Conservation (phyloP, 92 coral and sea anemone genomes). For the Actinernus sp. region DNA sequence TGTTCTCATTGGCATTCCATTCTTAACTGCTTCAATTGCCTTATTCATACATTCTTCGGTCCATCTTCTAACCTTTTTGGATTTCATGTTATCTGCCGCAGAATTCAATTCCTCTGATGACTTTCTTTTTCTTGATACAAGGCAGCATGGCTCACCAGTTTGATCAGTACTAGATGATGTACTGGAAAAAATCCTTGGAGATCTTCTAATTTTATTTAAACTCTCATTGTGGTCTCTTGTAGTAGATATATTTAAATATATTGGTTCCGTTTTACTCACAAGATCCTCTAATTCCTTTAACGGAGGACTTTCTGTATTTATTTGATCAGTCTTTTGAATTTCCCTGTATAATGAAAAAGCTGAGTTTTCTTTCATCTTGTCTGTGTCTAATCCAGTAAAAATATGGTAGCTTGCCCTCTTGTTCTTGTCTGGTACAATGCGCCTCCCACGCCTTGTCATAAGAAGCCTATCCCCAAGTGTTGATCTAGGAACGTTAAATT, state of each 20-base stretch:
- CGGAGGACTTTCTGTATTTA: background rate
- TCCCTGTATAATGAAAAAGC: background rate
- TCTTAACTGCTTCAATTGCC: constrained; percentile 17
- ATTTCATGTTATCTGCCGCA: background rate
- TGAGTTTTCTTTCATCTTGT: background rate
- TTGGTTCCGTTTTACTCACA: too few relatives aligned
- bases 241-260: background rate
- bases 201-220: background rate
- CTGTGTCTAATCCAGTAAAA: background rate
- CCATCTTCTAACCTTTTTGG: constrained; percentile 17
- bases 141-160: background rate
- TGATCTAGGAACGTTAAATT: constrained; percentile 30
- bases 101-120: background rate
- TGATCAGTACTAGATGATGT: background rate
- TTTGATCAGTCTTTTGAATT: background rate
- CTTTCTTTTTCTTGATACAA: background rate
- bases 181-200: background rate
- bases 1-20: constrained; percentile 30
- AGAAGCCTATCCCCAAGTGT: constrained; percentile 24
- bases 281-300: background rate
- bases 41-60: constrained; percentile 1
- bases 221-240: background rate
- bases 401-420: background rate
- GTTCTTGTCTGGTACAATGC: background rate
- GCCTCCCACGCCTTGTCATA: background rate